These are phyloP conservation scores for Deroptyus accipitrinus DNA, from an alignment of 2,113 vertebrate genomes.

Conservation along the genomic window DNA sequence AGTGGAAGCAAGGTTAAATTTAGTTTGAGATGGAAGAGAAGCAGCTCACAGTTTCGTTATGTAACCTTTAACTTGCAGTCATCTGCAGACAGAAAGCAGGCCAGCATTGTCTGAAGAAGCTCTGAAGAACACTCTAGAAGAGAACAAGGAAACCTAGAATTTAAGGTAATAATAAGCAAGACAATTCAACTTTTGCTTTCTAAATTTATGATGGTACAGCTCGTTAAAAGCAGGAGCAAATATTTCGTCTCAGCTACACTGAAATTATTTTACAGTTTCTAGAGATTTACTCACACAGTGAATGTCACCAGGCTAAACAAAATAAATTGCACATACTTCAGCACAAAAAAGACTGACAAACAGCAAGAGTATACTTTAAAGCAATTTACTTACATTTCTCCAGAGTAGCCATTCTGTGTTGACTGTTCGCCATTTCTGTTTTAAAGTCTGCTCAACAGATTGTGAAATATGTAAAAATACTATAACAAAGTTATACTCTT, in stretches of 20 bases:
- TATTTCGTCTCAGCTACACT: background rate
- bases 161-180: background rate
- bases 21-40: background rate
- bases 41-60: background rate
- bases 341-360: background rate
- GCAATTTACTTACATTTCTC: background rate
- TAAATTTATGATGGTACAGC: background rate
- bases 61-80: background rate
- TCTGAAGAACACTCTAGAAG: background rate
- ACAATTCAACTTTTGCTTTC: rapidly evolving
- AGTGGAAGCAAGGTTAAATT: conserved; percentile 5
- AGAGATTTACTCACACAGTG: background rate
- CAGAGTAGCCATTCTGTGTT: background rate
- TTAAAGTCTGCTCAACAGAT: background rate
- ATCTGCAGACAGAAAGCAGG: background rate
- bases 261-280: background rate
- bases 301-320: background rate
- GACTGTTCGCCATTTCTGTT: background rate
- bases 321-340: background rate
- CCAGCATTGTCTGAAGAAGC: background rate
- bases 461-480: background rate
- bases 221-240: background rate
- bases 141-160: background rate
- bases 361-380: background rate
- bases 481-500: background rate